phyloP scores from a whole-genome alignment of 2,113 vertebrate genomes.

The Varanus salvator region DNA sequence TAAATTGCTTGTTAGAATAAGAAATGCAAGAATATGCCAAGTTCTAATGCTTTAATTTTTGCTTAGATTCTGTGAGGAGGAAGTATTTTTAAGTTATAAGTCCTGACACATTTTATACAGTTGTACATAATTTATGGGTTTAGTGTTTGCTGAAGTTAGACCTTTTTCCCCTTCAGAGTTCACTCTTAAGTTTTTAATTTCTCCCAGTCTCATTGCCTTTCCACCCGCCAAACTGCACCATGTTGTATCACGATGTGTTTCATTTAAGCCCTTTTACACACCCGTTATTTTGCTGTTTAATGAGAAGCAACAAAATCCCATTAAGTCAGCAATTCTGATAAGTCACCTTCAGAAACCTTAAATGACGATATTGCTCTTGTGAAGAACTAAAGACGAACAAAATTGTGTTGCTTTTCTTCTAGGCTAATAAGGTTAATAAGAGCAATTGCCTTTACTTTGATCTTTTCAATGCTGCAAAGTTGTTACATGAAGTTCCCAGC shows the following conservation, averaged over 20 bases:
- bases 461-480: conserved; percentile 23
- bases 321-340: conserved; percentile 67
- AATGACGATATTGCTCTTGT: conserved; percentile 52
- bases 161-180: conserved; percentile 42
- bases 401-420: conserved; percentile 49
- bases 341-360: conserved; percentile 59
- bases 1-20: conserved; percentile 66
- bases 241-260: conserved; percentile 57
- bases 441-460: conserved; percentile 44
- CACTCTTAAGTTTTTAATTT: conserved; percentile 52
- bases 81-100: conserved; percentile 62
- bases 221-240: rapidly evolving
- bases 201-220: not conserved
- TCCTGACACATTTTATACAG: conserved; percentile 56
- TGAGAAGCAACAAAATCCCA: conserved; percentile 65
- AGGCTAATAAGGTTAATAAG: not conserved
- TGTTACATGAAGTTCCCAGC: not conserved
- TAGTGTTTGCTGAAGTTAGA: conserved; percentile 41
- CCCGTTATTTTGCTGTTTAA: conserved; percentile 67
- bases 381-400: conserved; percentile 49
- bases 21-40: conserved; percentile 60
- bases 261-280: conserved; percentile 56
- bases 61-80: conserved; percentile 55
- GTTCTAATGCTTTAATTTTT: conserved; percentile 67
- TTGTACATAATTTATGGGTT: conserved; percentile 69